These are phyloP conservation scores for Alviniconcha strummeri DNA, from an alignment of 2,888 invertebrate species.

Conservation along the genomic window DNA sequence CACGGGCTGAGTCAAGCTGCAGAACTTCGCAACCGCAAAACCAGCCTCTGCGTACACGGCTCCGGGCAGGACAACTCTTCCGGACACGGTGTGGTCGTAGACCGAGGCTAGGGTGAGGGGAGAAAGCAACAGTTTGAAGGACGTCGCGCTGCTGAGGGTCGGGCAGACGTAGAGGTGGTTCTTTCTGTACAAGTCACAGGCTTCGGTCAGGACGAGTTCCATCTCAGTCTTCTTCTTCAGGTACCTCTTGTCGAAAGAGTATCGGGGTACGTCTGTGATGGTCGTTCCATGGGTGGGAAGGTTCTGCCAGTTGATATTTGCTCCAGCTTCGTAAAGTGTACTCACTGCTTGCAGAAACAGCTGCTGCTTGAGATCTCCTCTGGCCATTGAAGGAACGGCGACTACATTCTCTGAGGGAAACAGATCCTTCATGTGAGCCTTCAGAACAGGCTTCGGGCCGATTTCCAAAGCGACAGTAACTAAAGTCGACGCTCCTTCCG, in stretches of 20 bases:
- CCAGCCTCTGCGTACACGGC: conserved; percentile 34
- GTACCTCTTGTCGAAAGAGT: conserved; percentile 43
- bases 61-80: conserved; percentile 36
- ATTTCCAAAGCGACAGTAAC: conserved; percentile 39
- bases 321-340: conserved; percentile 39
- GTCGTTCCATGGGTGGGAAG: conserved; percentile 29
- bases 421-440: conserved; percentile 45
- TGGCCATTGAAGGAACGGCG: conserved; percentile 31
- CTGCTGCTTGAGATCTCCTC: background rate
- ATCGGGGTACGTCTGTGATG: conserved; percentile 45
- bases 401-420: conserved; percentile 30
- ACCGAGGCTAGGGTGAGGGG: conserved; percentile 35
- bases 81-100: conserved; percentile 46
- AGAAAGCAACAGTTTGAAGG: conserved; percentile 26
- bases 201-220: conserved; percentile 23
- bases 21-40: conserved; percentile 13
- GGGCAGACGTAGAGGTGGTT: conserved; percentile 23
- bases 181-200: conserved; percentile 30
- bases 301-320: conserved; percentile 36
- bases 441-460: conserved; percentile 59
- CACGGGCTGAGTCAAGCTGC: conserved; percentile 6
- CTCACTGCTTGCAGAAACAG: conserved; percentile 39
- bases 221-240: conserved; percentile 30
- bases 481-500: too few relatives aligned
- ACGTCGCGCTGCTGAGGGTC: conserved; percentile 8